phyloP scores from a whole-genome alignment of 2,113 vertebrate species.

The Peromyscus maniculatus region DNA sequence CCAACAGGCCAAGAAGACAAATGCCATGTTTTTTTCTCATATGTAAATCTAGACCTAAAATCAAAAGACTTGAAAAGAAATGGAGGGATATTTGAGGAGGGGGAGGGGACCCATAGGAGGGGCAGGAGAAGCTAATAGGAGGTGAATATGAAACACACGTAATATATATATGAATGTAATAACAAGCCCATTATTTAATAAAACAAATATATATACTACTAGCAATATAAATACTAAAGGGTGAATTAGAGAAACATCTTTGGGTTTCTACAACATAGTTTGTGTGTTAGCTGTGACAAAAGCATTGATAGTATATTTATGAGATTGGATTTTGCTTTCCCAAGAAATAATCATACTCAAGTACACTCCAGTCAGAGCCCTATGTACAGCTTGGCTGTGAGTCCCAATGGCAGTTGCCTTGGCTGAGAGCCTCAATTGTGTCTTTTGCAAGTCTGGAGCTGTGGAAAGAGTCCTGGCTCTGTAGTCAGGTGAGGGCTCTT shows the following conservation, averaged over 20 bases:
- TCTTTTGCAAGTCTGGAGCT: background rate
- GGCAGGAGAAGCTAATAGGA: background rate
- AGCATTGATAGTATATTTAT: conserved; percentile 14
- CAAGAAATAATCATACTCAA: background rate
- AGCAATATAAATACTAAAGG: background rate
- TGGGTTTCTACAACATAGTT: background rate
- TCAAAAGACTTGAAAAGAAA: background rate
- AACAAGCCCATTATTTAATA: background rate
- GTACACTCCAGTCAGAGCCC: background rate
- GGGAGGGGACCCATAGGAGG: background rate
- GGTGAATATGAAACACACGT: background rate
- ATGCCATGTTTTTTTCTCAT: background rate
- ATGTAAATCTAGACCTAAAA: background rate
- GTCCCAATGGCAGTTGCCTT: background rate
- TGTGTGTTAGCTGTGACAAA: background rate
- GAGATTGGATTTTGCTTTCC: conserved; percentile 13
- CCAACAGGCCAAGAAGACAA: background rate
- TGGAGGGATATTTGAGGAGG: background rate
- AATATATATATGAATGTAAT: background rate
- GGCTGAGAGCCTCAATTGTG: background rate
- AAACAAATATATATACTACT: background rate
- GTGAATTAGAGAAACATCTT: background rate
- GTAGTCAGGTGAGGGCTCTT: background rate
- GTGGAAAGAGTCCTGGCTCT: background rate
- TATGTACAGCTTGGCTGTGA: background rate